phyloP scores from a whole-genome alignment of 2,113 vertebrate genomes.

The Seriola aureovittata region DNA sequence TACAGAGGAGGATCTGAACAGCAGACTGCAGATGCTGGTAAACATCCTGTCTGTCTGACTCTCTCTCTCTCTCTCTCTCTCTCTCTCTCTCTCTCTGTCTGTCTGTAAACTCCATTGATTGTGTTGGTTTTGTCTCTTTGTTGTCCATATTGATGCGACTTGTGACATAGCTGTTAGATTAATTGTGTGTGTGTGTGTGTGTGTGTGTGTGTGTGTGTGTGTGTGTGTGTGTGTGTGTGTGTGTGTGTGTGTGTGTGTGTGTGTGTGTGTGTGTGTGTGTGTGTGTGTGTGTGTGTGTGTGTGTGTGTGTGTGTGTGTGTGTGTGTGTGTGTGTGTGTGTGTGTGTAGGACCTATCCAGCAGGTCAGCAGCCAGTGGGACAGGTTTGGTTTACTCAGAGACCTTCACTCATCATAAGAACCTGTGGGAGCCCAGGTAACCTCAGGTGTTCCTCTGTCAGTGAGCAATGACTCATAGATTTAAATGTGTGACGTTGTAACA shows the following conservation, averaged over 20 bases:
- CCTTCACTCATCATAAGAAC: conserved; percentile 71
- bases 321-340: conserved; percentile 2
- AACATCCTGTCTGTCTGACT: neutral
- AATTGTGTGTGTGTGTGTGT: neutral
- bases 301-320: conserved; percentile 22
- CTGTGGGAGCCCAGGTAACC: conserved; percentile 68
- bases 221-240: conserved; percentile 3
- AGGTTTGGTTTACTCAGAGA: conserved; percentile 71
- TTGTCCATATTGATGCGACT: too few relatives aligned
- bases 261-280: neutral
- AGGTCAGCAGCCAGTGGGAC: conserved; percentile 57
- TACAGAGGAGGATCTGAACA: conserved; percentile 57
- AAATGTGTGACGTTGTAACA: too few relatives aligned
- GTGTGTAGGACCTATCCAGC: conserved; percentile 62
- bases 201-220: conserved; percentile 27
- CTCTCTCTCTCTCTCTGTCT: neutral
- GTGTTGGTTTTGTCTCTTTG: neutral
- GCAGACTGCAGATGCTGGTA: conserved; percentile 64
- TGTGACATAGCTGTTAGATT: too few relatives aligned
- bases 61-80: neutral
- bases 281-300: conserved; percentile 26
- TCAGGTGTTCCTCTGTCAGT: too few relatives aligned
- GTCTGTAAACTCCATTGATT: too few relatives aligned
- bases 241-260: conserved; percentile 14
- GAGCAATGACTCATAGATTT: too few relatives aligned